phyloP scores from a whole-genome alignment of 2,888 invertebrate genomes.

The Eupithecia vulgata region DNA sequence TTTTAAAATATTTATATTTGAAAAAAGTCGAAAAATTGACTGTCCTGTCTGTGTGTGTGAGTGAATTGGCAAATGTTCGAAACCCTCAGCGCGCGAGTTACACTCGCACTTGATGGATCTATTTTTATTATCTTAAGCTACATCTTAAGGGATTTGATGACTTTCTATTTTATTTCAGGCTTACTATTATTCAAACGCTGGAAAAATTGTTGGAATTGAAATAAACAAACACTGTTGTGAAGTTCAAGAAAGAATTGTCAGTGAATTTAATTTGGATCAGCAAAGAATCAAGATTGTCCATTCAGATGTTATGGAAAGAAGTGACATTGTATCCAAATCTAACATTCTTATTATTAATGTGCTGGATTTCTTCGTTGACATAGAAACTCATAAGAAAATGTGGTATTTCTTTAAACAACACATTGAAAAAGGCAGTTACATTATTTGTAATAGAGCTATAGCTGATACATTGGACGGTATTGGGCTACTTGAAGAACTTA shows the following conservation, averaged over 20 bases:
- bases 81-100: no score
- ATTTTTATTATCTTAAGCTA: no score
- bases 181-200: conserved; percentile 83
- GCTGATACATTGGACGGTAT: conserved; percentile 78
- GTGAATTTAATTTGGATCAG: conserved; percentile 78
- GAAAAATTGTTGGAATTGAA: conserved; percentile 87
- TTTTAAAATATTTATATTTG: no score
- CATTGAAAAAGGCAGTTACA: conserved; percentile 81
- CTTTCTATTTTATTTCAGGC: conserved; percentile 75
- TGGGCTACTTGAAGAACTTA: conserved; percentile 75
- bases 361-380: conserved; percentile 87
- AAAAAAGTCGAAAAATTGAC: no score
- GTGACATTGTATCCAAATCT: conserved; percentile 80
- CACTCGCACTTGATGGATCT: no score
- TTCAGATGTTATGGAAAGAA: conserved; percentile 83
- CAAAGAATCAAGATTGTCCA: conserved; percentile 82
- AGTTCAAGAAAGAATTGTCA: conserved; percentile 84
- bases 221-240: conserved; percentile 87
- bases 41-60: no score
- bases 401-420: conserved; percentile 85
- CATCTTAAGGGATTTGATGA: neutral
- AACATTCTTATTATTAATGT: conserved; percentile 88
- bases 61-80: no score
- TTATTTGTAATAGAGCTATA: conserved; percentile 85
- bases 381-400: conserved; percentile 83